Base-by-base conservation (phyloP, 2,113 vertebrate species). In the Nicator chloris region DNA sequence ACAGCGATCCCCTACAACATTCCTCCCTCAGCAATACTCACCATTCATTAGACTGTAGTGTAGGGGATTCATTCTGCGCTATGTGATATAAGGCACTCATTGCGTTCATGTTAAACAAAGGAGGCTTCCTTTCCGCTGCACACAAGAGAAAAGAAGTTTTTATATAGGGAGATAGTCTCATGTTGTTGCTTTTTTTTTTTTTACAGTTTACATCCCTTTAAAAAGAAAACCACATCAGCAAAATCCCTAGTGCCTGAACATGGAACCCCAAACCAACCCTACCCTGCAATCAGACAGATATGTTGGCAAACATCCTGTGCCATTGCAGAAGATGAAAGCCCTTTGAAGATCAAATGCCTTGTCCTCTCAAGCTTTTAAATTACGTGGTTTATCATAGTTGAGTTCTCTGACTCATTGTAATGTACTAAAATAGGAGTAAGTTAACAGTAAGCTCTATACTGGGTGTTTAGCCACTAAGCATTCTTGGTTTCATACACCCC, bases 31-130 rank as follows among this genome's bases (percentile, higher is more conserved):
- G 90, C 23, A 88, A 89, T 96, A 98, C 99, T 99, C 95, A 99
- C 99, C 99, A 99, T 99, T 99, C 99, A 98, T 98, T 99, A 83
- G 99, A 99, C 97, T 99, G 99, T 96, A 99, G 98, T 92, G 97
- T 97, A 92, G 99, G 99, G 98, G 99, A 99, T 97, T 99, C 99
- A 97, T 99, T 99, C 99, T 99, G 99, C 96, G 99, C 99, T 99
- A 99, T 99, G 95, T 99, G 99, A 98, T 99, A 99, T 99, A 99
- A 99, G 99, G 99, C 99, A 99, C 99, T 99, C 99, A 99, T 99
- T 97, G 99, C 99, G 97, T 99, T 99, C 99, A 99, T 99, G 97
- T 99, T 99, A 98, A 99, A 99, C 96, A 99, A 98, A 94, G 99
- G 99, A 97, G 99, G 99, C 96, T 99, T 99, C 98, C 99, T 98